phyloP scores from a whole-genome alignment of 2,888 invertebrate genomes.

The Rambutsinella grinnellia region DNA sequence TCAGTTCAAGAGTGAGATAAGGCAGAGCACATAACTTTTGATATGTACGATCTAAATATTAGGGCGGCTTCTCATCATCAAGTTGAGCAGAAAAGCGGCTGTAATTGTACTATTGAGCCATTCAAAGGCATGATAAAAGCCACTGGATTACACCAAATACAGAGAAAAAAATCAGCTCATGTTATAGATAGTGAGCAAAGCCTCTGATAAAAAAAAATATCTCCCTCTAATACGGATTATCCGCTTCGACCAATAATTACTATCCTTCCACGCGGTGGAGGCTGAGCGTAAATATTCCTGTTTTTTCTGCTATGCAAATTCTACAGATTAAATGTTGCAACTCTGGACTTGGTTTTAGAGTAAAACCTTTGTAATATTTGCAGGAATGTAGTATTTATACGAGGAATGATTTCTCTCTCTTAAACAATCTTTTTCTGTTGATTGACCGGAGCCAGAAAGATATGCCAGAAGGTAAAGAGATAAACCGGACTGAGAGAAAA shows the following conservation, averaged over 20 bases:
- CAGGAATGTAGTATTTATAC: not conserved
- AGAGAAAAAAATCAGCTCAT: not conserved
- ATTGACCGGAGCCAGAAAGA: conserved; percentile 43
- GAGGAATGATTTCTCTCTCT: not conserved
- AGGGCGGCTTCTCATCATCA: not conserved
- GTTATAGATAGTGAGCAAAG: not conserved
- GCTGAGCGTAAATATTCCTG: not conserved
- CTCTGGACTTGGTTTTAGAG: not conserved
- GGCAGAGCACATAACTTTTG: not conserved
- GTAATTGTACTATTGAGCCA: not conserved
- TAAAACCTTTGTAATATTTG: not conserved
- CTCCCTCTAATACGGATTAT: not conserved
- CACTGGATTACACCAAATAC: conserved; percentile 38
- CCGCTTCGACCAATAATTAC: not conserved
- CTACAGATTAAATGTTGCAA: not conserved
- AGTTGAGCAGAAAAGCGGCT: not conserved
- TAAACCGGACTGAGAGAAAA: conserved; percentile 1
- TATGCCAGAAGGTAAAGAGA: conserved; percentile 8
- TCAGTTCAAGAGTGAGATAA: not conserved
- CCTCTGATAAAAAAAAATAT: not conserved
- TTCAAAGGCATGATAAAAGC: conserved; percentile 9
- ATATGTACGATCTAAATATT: not conserved
- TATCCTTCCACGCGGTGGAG: not conserved
- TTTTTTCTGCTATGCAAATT: not conserved
- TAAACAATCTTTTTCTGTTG: conserved; percentile 28